phyloP scores from a whole-genome alignment of 2,797 vertebrate species.

The Pygocentrus nattereri region DNA sequence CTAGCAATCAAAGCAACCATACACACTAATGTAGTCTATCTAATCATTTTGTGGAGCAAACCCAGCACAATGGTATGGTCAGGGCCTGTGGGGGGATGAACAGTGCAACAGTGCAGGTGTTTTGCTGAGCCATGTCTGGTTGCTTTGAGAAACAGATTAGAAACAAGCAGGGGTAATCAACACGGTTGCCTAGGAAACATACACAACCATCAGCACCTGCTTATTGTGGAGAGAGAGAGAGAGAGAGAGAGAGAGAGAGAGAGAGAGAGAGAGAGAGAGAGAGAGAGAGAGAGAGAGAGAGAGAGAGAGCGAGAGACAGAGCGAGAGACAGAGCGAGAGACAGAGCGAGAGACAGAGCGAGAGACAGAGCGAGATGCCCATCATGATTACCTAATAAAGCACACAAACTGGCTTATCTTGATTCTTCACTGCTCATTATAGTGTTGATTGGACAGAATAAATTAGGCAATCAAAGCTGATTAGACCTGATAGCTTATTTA shows the following conservation, averaged over 20 bases:
- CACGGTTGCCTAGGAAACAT: conserved; percentile 47
- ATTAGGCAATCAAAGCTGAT: conserved; percentile 35
- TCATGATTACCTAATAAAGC: not conserved
- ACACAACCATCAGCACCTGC: conserved; percentile 50
- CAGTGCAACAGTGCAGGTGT: conserved; percentile 44
- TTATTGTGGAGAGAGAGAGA: conserved; percentile 27
- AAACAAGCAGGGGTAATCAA: conserved; percentile 48
- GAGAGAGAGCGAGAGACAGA: not conserved
- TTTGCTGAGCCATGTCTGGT: conserved; percentile 29
- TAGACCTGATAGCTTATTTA: conserved; percentile 39
- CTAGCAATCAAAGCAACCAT: not conserved
- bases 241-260: not conserved
- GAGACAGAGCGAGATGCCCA: not conserved
- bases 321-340: not conserved
- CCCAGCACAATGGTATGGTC: not conserved
- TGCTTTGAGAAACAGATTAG: conserved; percentile 41
- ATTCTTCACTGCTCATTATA: conserved; percentile 23
- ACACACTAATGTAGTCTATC: not conserved
- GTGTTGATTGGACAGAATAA: conserved; percentile 7
- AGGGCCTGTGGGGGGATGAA: conserved; percentile 14
- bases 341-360: not conserved
- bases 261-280: conserved; percentile 11
- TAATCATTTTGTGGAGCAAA: not conserved
- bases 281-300: not conserved
- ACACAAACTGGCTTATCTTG: conserved; percentile 1